A percentile compares a stretch with the other conserved stretches of the same genome.
These are phyloP conservation scores for Brachypalpus laphriformis DNA, from an alignment of 2,888 invertebrate genomes.

Conservation along the genomic window DNA sequence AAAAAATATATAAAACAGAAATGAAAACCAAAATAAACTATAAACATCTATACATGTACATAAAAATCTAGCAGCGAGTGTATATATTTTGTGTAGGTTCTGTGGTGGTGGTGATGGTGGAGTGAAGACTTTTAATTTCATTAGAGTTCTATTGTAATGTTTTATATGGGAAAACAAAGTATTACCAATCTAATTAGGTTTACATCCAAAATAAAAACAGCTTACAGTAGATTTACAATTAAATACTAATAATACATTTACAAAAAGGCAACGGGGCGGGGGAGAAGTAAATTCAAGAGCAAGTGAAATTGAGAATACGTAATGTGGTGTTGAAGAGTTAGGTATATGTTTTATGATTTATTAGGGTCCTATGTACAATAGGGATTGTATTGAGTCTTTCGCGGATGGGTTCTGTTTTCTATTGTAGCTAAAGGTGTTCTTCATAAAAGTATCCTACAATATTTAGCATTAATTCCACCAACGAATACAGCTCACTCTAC, in stretches of 20 bases:
- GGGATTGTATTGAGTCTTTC: background rate
- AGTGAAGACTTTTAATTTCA: slow-evolving; percentile 32
- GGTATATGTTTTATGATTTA: slow-evolving; percentile 4
- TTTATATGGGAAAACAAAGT: slow-evolving; percentile 7
- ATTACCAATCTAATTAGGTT: slow-evolving; percentile 19
- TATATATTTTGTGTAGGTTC: slow-evolving; percentile 30
- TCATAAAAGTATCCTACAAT: too few relatives aligned
- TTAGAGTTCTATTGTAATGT: slow-evolving; percentile 25
- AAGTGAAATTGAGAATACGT: slow-evolving; percentile 24
- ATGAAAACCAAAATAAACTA: slow-evolving; percentile 39
- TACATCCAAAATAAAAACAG: slow-evolving; percentile 23
- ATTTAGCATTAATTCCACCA: too few relatives aligned
- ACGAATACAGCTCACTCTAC: too few relatives aligned
- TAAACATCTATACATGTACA: slow-evolving; percentile 68
- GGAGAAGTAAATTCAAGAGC: background rate
- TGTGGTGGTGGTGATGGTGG: slow-evolving; percentile 9
- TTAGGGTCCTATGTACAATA: background rate
- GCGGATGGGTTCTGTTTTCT: background rate
- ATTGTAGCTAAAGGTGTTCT: background rate
- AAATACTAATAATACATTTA: slow-evolving; percentile 22
- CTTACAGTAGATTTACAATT: slow-evolving; percentile 30
- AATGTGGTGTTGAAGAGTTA: slow-evolving; percentile 23
- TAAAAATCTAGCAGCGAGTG: slow-evolving; percentile 61
- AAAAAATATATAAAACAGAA: slow-evolving; percentile 36
- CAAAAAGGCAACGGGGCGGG: slow-evolving; percentile 15